phyloP scores from a whole-genome alignment of 2,888 invertebrate species.

The Protula sp. region DNA sequence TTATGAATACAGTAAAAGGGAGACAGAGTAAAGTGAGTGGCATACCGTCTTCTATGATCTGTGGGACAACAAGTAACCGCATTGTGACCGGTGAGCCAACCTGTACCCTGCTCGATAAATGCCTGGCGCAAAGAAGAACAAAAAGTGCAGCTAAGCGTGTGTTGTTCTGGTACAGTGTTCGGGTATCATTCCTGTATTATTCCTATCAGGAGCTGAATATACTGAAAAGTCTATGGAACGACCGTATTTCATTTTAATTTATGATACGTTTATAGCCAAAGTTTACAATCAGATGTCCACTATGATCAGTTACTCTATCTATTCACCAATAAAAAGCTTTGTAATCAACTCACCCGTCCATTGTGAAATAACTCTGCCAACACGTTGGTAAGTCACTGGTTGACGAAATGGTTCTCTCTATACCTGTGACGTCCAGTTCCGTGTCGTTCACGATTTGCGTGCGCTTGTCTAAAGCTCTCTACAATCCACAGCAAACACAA shows the following conservation, averaged over 20 bases:
- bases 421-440: slow-evolving; percentile 43
- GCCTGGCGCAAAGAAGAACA: slow-evolving; percentile 28
- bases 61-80: slow-evolving; percentile 42
- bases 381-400: slow-evolving; percentile 46
- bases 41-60: slow-evolving; percentile 26
- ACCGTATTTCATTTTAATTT: no score
- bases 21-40: no score
- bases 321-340: neutral
- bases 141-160: no score
- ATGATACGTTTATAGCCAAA: no score
- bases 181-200: no score
- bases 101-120: slow-evolving; percentile 49
- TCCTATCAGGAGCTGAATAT: no score
- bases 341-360: slow-evolving; percentile 40
- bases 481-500: slow-evolving; percentile 2
- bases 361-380: slow-evolving; percentile 52
- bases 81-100: slow-evolving; percentile 54
- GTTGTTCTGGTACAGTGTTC: no score
- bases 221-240: no score
- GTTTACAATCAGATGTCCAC: no score
- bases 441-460: slow-evolving; percentile 42
- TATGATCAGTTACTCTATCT: no score
- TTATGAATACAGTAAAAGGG: no score
- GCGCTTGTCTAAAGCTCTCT: slow-evolving; percentile 40
- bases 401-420: slow-evolving; percentile 50